Conservation (phyloP, 2,888 invertebrate species). For the Drosophila borborema region DNA sequence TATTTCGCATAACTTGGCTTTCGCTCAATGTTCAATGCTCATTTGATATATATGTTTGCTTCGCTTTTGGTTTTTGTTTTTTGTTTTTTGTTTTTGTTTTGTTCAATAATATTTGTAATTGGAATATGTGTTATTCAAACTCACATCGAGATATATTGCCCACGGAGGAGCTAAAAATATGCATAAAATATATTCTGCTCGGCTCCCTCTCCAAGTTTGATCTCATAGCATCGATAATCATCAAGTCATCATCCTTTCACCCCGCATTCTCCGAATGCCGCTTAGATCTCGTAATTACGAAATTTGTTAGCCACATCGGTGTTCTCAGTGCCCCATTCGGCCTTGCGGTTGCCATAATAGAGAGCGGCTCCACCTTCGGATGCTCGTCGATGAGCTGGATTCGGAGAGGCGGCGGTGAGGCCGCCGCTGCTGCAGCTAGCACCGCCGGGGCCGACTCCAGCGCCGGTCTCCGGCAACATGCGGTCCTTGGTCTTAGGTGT, state of each 20-base stretch:
- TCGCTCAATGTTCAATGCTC: conserved; percentile 23
- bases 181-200: conserved; percentile 36
- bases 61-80: conserved; percentile 3
- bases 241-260: conserved; percentile 8
- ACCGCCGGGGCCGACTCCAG: conserved; percentile 69
- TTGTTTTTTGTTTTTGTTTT: conserved; percentile 14
- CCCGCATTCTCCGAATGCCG: conserved; percentile 7
- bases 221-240: conserved; percentile 35
- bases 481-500: conserved; percentile 95
- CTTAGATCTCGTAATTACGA: conserved; percentile 96
- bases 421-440: conserved; percentile 85
- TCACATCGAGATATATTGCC: conserved; percentile 62
- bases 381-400: conserved; percentile 89
- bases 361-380: conserved; percentile 94
- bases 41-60: conserved; percentile 36
- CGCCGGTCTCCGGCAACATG: conserved; percentile 89
- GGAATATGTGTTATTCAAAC: conserved; percentile 55
- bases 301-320: conserved; percentile 94
- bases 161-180: conserved; percentile 40
- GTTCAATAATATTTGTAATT: conserved; percentile 30
- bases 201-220: conserved; percentile 16
- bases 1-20: conserved; percentile 15
- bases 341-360: conserved; percentile 87
- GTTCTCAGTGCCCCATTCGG: conserved; percentile 90
- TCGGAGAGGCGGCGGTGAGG: conserved; percentile 87